Conservation (phyloP, 1,140 invertebrate species). For the Platorchestia sp. region DNA sequence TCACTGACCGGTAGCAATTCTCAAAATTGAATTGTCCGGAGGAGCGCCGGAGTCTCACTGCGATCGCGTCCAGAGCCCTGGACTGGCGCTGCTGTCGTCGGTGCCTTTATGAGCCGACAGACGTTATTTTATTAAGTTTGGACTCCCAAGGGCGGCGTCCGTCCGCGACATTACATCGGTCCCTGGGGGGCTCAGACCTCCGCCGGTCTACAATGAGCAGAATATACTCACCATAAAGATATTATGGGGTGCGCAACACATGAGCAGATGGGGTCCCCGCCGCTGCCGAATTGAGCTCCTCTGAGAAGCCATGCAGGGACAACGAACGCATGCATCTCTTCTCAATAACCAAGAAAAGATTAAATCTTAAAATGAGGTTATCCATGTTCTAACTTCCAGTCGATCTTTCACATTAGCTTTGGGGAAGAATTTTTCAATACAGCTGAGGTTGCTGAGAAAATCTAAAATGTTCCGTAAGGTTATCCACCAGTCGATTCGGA, state of each 20-base stretch:
- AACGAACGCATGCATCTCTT: background rate
- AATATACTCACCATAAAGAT: conserved; percentile 34
- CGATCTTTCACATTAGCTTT: background rate
- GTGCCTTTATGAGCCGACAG: conserved; percentile 39
- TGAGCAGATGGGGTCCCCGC: background rate
- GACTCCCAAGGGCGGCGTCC: conserved; percentile 42
- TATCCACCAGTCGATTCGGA: background rate
- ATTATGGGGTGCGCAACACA: conserved; percentile 13
- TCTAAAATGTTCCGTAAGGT: background rate
- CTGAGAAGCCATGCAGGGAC: background rate
- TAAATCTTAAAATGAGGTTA: no score
- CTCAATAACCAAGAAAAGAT: no score
- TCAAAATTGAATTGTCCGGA: conserved; percentile 22
- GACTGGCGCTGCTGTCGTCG: background rate
- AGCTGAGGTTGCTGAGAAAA: background rate
- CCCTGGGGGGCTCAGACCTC: background rate
- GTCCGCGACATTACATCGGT: conserved; percentile 27
- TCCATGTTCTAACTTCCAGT: background rate
- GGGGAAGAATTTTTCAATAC: background rate
- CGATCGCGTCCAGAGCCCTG: background rate
- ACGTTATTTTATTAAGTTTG: conserved; percentile 52
- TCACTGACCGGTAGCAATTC: conserved; percentile 39
- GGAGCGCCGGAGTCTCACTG: background rate
- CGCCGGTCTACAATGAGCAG: background rate
- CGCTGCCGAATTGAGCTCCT: background rate